Evolutionary conservation across 2,797 vertebrate species (phyloP).

Genomic region (Lithobates sylvaticus): DNA sequence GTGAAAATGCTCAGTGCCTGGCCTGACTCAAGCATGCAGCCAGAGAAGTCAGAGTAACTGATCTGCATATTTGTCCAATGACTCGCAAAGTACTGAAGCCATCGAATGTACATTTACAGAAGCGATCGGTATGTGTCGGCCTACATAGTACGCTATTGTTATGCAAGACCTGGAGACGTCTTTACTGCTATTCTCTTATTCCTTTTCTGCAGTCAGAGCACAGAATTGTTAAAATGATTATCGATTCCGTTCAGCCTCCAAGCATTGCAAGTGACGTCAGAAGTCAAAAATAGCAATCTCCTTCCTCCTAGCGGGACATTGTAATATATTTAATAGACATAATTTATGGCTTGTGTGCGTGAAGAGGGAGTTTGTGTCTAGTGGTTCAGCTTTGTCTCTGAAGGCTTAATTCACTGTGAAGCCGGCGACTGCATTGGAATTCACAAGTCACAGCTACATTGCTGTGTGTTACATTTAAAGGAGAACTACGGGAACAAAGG

Average conservation of each 20-base stretch:
- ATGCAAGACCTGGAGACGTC: neutral
- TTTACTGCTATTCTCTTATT: neutral
- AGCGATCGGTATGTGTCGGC: no score
- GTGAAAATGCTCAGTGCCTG: no score
- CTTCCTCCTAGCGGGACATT: constrained; percentile 9
- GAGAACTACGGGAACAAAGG: no score
- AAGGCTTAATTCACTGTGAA: neutral
- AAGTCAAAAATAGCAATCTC: constrained; percentile 11
- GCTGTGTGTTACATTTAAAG: neutral
- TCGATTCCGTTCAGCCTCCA: constrained; percentile 12
- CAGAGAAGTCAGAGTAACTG: no score
- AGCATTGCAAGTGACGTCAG: constrained; percentile 5
- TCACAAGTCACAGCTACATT: neutral
- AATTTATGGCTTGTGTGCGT: neutral
- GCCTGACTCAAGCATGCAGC: no score
- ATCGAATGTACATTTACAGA: no score
- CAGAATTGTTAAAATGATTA: constrained; percentile 7
- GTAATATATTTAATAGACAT: constrained; percentile 26
- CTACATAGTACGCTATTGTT: neutral
- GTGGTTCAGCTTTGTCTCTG: neutral
- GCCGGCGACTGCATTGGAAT: neutral
- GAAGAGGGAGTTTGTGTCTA: neutral
- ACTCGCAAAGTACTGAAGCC: no score
- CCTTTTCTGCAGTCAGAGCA: neutral
- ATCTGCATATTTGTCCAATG: no score